Evolutionary conservation across 2,888 invertebrate genomes (phyloP), one percentile per base, ranked within the genome.

Genomic region (Sussaba pulchella): DNA sequence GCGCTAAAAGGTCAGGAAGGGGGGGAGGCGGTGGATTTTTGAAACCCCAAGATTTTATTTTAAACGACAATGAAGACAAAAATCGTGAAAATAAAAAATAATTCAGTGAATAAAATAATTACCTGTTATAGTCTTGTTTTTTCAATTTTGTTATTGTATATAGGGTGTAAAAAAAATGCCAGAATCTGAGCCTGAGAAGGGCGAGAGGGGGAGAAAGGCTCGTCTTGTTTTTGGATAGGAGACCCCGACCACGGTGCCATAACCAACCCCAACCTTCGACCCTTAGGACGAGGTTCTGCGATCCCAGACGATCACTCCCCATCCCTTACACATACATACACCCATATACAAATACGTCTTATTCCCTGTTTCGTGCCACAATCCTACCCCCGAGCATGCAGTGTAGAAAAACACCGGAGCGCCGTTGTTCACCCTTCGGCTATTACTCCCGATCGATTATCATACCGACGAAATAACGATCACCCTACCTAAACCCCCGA

Each of bases 191-290:
- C n/a, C n/a, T n/a, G n/a, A n/a, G n/a, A n/a, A n/a, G n/a, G n/a
- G n/a, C n/a, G n/a, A n/a, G n/a, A n/a, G n/a, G n/a, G n/a, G n/a
- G n/a, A n/a, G n/a, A n/a, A n/a, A n/a, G n/a, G n/a, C n/a, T n/a
- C n/a, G n/a, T n/a, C n/a, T n/a, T n/a, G n/a, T n/a, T n/a, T n/a
- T n/a, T n/a, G n/a, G n/a, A n/a, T 31, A 14, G 52, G 64, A 64
- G 45, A 43, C 64, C 43, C 39, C 41, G 63, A 31, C 41, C 17
- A 31, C 31, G 31, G 21, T 43, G 72, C 67, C 72, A 78, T 78
- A 78, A 78, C 78, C 78, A 61, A 72, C 78, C 78, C 72, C 72
- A 78, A 78, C 78, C 54, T 72, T 67, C 72, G 78, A 78, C 78
- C 78, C 78, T 67, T 43, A 39, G 14, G 21, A 61, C 59, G 67